Conservation (phyloP, 1,140 invertebrate genomes). For the Brachionus rubens region DNA sequence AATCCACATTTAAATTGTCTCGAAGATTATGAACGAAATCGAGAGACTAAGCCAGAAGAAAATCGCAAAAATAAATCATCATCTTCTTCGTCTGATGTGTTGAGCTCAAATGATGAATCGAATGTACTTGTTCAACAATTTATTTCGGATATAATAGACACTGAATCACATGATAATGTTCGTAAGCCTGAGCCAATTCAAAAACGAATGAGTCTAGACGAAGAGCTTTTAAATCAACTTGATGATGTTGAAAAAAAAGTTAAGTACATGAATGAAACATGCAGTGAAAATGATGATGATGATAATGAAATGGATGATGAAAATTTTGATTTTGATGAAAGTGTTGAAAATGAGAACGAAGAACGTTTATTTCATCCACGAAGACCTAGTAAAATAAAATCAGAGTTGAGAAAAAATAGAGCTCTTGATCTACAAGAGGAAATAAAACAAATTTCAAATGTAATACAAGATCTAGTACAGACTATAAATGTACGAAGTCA, state of each 20-base stretch:
- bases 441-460: conserved; percentile 16
- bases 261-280: conserved; percentile 1
- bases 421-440: neutral
- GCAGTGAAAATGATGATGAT: conserved; percentile 14
- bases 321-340: neutral
- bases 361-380: neutral
- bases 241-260: conserved; percentile 11
- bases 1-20: neutral
- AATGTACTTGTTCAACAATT: neutral
- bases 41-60: neutral
- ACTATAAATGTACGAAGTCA: neutral
- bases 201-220: neutral
- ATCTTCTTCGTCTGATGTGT: neutral
- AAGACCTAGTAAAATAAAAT: neutral
- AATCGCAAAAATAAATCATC: neutral
- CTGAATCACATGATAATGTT: neutral
- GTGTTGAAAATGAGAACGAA: neutral
- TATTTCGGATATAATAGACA: neutral
- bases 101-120: neutral
- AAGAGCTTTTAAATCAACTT: neutral
- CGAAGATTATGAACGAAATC: neutral
- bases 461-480: conserved; percentile 1
- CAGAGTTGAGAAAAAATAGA: neutral
- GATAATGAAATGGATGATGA: neutral
- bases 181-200: too few species aligned